phyloP scores from a whole-genome alignment of 2,888 invertebrate species.

The Pegoplata infirma region DNA sequence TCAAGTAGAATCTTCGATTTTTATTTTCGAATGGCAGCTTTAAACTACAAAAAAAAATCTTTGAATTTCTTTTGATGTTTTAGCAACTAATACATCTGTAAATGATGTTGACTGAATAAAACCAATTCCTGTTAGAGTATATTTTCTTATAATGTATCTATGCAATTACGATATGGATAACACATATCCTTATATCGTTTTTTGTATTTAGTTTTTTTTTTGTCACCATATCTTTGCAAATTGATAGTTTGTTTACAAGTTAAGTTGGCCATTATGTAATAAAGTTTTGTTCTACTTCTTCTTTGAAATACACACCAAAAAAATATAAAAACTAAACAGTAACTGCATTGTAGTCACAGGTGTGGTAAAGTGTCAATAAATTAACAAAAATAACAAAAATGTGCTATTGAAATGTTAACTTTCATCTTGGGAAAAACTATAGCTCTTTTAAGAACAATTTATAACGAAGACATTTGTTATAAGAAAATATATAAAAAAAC shows the following conservation, averaged over 20 bases:
- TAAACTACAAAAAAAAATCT: too few relatives aligned
- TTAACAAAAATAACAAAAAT: slow-evolving; percentile 25
- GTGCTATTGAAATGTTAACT: slow-evolving; percentile 36
- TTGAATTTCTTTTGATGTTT: too few relatives aligned
- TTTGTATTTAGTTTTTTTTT: background rate
- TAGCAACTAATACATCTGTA: too few relatives aligned
- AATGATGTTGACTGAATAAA: too few relatives aligned
- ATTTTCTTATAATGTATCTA: too few relatives aligned
- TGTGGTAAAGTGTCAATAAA: slow-evolving; percentile 46
- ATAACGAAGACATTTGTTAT: background rate
- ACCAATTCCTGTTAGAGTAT: too few relatives aligned
- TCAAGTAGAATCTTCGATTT: too few relatives aligned
- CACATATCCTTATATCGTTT: too few relatives aligned
- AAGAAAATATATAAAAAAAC: background rate
- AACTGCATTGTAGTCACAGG: slow-evolving; percentile 30
- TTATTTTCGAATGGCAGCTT: too few relatives aligned
- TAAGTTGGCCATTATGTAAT: slow-evolving; percentile 15
- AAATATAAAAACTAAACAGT: too few relatives aligned
- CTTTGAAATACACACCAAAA: too few relatives aligned
- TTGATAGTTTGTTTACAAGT: slow-evolving; percentile 28
- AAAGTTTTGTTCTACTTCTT: slow-evolving; percentile 3
- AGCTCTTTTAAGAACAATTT: background rate
- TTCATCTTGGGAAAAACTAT: background rate
- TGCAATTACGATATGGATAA: too few relatives aligned
- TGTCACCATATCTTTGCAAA: background rate